Evolutionary conservation across 2,113 vertebrate genomes (phyloP).

Genomic region (Thalassarche chlororhynchos): DNA sequence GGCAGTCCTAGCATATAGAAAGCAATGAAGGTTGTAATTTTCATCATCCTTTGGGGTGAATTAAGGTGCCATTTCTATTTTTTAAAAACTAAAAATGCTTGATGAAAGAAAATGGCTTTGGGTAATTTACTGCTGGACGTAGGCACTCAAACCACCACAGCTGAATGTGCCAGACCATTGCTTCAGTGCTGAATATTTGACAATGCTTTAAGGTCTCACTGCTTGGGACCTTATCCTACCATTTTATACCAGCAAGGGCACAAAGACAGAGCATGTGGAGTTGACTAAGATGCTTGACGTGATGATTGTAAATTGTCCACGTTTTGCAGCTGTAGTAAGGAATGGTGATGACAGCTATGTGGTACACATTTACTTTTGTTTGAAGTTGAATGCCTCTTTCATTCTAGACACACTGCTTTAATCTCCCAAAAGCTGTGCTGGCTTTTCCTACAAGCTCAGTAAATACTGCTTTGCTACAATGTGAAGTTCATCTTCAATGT

Average conservation of each 20-base stretch:
- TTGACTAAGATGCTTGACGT: conserved; percentile 51
- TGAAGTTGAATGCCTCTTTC: conserved; percentile 60
- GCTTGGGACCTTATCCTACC: background rate
- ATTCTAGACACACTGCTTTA: conserved; percentile 63
- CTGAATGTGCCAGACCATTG: background rate
- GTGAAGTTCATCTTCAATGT: conserved; percentile 28
- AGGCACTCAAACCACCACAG: background rate
- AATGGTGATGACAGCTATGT: conserved; percentile 62
- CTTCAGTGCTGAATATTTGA: background rate
- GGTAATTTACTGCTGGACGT: background rate
- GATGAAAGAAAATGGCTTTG: background rate
- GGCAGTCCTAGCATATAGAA: background rate
- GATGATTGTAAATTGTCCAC: conserved; percentile 54
- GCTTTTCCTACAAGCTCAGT: conserved; percentile 34
- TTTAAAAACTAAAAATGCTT: background rate
- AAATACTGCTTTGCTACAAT: conserved; percentile 43
- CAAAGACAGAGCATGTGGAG: conserved; percentile 37
- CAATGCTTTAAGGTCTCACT: background rate
- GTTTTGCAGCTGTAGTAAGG: conserved; percentile 52
- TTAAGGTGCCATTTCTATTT: background rate
- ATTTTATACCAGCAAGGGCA: conserved; percentile 1
- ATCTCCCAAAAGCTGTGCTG: conserved; percentile 60
- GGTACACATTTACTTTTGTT: conserved; percentile 67
- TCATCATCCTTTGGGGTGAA: background rate
- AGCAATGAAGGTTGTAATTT: background rate